A percentile compares a stretch with the other conserved stretches of the same genome.
These are phyloP conservation scores for Meliscaeva auricollis DNA, from an alignment of 2,888 invertebrate species.

Conservation along the genomic window DNA sequence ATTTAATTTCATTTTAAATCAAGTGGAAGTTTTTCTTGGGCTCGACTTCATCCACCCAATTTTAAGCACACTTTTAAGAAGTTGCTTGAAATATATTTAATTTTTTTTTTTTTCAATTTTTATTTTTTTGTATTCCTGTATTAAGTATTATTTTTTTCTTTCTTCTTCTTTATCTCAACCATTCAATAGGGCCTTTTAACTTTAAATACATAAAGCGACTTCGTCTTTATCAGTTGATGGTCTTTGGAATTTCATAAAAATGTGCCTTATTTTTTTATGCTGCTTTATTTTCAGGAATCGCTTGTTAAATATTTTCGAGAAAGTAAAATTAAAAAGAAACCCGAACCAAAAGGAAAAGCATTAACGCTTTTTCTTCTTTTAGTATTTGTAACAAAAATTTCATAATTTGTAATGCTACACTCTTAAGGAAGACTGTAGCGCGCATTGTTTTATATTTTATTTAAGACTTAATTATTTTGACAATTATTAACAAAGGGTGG, in stretches of 20 bases:
- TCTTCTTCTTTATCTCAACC: constrained; percentile 3
- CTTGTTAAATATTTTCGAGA: constrained; percentile 48
- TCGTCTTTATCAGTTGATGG: constrained; percentile 66
- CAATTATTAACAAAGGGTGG: constrained; percentile 30
- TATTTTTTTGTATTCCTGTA: background rate
- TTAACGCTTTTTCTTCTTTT: constrained; percentile 22
- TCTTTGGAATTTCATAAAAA: constrained; percentile 68
- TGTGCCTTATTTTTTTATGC: background rate
- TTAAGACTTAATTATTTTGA: constrained; percentile 63
- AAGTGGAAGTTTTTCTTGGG: constrained; percentile 73
- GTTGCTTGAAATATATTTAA: constrained; percentile 23
- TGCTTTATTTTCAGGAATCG: constrained; percentile 16
- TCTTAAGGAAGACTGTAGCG: constrained; percentile 44
- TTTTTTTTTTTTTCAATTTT: constrained; percentile 10
- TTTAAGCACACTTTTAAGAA: constrained; percentile 26
- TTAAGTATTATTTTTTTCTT: background rate
- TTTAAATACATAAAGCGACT: constrained; percentile 42
- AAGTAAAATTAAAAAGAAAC: constrained; percentile 21
- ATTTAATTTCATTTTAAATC: constrained; percentile 75
- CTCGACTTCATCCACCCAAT: constrained; percentile 17
- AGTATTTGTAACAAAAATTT: constrained; percentile 2
- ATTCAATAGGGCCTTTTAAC: constrained; percentile 9
- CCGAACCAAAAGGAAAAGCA: background rate
- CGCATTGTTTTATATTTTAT: constrained; percentile 47
- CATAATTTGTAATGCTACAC: constrained; percentile 59